Conservation (phyloP, 2,888 invertebrate species). For the Iselma pallidipennis region DNA sequence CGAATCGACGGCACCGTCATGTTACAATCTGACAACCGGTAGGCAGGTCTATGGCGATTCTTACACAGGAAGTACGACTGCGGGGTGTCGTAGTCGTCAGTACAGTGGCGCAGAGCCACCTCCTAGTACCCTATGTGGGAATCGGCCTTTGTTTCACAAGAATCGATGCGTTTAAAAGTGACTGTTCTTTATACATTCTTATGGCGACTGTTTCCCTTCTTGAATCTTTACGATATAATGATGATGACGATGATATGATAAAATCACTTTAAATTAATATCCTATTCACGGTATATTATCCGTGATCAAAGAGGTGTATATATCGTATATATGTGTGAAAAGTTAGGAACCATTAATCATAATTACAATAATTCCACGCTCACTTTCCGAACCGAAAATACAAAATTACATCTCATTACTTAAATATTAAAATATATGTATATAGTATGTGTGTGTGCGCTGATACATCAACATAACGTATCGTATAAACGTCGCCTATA, state of each 20-base stretch:
- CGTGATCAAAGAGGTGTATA: slow-evolving; percentile 35
- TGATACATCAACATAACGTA: slow-evolving; percentile 41
- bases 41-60: too few species aligned
- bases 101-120: too few species aligned
- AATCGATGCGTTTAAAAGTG: background rate
- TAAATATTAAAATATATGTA: slow-evolving; percentile 48
- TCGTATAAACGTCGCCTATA: slow-evolving; percentile 25
- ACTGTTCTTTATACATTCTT: background rate
- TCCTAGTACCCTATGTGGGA: too few species aligned
- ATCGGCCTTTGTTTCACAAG: too few species aligned
- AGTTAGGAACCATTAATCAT: slow-evolving; percentile 42
- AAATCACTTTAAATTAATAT: slow-evolving; percentile 38
- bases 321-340: slow-evolving; percentile 39
- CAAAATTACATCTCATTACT: slow-evolving; percentile 45
- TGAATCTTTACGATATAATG: background rate
- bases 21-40: too few species aligned
- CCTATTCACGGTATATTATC: slow-evolving; percentile 35
- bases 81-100: too few species aligned
- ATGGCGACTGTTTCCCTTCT: background rate
- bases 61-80: too few species aligned
- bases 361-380: slow-evolving; percentile 45
- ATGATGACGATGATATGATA: slow-evolving; percentile 11
- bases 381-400: slow-evolving; percentile 40
- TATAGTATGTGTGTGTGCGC: too few species aligned
- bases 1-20: too few species aligned